Conservation (phyloP, 2,113 vertebrate genomes). For the Mormoops blainvillei region DNA sequence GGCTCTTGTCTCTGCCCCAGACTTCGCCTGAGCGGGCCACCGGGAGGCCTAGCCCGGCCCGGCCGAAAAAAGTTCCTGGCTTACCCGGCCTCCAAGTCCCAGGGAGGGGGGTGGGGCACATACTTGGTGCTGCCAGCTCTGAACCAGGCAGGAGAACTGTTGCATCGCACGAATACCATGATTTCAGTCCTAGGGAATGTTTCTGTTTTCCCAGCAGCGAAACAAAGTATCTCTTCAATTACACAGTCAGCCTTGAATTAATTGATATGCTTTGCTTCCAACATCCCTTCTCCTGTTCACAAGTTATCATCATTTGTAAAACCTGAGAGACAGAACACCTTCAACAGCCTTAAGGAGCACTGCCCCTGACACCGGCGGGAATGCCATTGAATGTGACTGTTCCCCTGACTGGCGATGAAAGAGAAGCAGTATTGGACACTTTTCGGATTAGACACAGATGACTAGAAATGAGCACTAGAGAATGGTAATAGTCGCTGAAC, state of each 20-base stretch:
- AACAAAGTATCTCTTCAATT: not conserved
- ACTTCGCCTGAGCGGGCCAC: not conserved
- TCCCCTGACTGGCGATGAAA: not conserved
- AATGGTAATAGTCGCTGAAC: not conserved
- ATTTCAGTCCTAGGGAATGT: not conserved
- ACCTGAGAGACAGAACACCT: too few species aligned
- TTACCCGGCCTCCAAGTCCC: too few species aligned
- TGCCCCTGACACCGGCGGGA: not conserved
- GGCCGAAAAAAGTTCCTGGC: too few species aligned
- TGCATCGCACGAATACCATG: not conserved
- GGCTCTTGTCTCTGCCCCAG: not conserved
- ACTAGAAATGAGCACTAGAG: accelerated
- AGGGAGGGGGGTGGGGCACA: not conserved
- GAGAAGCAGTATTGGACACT: not conserved
- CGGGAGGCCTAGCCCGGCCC: not conserved
- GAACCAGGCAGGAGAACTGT: not conserved
- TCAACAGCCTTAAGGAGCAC: not conserved
- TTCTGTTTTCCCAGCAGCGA: not conserved
- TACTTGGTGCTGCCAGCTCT: accelerated
- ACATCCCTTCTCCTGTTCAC: not conserved
- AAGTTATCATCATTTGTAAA: not conserved
- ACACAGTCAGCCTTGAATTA: not conserved
- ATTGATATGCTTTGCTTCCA: too few species aligned
- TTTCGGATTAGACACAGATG: not conserved
- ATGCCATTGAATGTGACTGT: accelerated